Base-by-base conservation (phyloP, 2,888 invertebrate genomes). In the Lypha dubia region DNA sequence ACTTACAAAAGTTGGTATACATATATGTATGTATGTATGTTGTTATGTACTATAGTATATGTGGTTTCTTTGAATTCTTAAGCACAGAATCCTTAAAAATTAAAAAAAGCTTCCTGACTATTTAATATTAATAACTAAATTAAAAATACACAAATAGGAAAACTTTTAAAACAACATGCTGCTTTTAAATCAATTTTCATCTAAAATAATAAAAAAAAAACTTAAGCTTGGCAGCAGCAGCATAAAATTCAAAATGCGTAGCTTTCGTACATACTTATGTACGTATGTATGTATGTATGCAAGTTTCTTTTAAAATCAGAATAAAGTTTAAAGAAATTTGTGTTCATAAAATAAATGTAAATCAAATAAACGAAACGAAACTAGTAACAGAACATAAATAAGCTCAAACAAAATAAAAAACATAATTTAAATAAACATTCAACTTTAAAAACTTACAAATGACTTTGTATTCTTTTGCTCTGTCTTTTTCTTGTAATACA, bases 401-500 rank as follows among this genome's bases (percentile, higher is more conserved):
- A 79, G 75, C 65, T 56, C 20, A 79, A 62, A 73, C 6, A 44
- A 68, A 44, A n/a, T 32, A 44, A 28, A 58, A 51, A 60, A 53
- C 1, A 49, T 22, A 83, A n/a, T 32, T n/a, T 38, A n/a, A 44
- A n/a, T n/a, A 41, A 49, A 56, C 17, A 32, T 22, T 46, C 51
- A 68, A 75, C 51, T 73, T 41, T 22, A 15, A 51, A 56, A 86
- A 90, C 90, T 90, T 89, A 90, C 90, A 79, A 89, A 77, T 85
- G 87, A 35, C 15, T 81, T 81, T 65, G 63, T 76, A 44, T 71
- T 53, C 71, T 83, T 79, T 79, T 74, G 70, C 22, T 63, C 75
- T 65, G 49, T 70, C 56, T 83, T 75, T 83, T 86, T 86, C 67
- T 82, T 84, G 65, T 79, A 62, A 79, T 76, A 82, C 46, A 84